Evolutionary conservation across 2,113 vertebrate species (phyloP).

Genomic region (Psilopsiagon aymara): DNA sequence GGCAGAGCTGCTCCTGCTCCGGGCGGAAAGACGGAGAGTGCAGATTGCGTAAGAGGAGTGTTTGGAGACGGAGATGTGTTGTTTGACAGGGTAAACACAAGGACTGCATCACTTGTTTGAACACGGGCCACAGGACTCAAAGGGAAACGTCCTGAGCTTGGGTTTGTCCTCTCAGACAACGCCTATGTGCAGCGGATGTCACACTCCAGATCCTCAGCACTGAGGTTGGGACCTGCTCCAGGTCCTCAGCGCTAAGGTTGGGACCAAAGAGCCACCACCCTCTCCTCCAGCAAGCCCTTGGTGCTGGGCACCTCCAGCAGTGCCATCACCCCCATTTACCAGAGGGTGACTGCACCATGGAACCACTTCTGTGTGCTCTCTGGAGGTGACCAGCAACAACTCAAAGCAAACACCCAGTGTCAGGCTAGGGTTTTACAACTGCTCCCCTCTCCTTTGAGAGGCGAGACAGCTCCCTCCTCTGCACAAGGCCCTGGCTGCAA

Average conservation of each 20-base stretch:
- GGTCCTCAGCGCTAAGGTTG: rapidly evolving
- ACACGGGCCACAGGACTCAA: background rate
- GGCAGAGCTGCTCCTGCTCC: background rate
- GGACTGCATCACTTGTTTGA: background rate
- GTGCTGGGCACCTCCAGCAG: background rate
- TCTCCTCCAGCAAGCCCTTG: background rate
- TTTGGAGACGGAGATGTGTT: background rate
- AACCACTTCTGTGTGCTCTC: background rate
- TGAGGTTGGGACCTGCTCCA: background rate
- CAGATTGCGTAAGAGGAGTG: background rate
- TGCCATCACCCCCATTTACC: rapidly evolving
- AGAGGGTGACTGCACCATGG: background rate
- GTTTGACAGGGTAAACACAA: background rate
- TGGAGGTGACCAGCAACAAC: background rate
- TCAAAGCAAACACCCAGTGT: background rate
- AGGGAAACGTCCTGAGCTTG: background rate
- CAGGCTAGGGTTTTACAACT: background rate
- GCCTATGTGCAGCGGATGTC: rapidly evolving
- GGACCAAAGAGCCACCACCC: background rate
- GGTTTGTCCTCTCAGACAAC: background rate
- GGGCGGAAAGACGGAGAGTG: background rate
- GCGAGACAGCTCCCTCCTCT: background rate
- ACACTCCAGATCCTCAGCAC: rapidly evolving
- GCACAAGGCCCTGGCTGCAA: background rate
- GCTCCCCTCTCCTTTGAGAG: background rate